Conservation (phyloP, 2,888 invertebrate genomes). For the Drosophila mimica region DNA sequence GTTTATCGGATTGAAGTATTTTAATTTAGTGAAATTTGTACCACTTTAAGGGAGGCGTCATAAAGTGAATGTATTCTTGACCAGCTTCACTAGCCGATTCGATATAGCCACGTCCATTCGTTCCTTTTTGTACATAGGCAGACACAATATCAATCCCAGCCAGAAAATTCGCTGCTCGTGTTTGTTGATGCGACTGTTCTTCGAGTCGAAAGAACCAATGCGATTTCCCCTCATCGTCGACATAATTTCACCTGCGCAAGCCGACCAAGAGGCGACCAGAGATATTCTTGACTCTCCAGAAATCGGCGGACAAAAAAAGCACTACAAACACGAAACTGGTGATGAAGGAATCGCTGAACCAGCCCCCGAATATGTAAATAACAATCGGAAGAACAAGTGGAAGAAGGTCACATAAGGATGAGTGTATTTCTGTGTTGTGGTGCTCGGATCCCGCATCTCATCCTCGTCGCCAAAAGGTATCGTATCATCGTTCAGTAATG, state of each 20-base stretch:
- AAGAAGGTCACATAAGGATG: conserved; percentile 97
- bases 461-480: conserved; percentile 95
- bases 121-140: background rate
- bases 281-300: conserved; percentile 97
- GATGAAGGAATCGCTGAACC: conserved; percentile 96
- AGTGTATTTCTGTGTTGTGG: conserved; percentile 81
- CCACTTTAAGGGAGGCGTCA: background rate
- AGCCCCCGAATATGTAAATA: conserved; percentile 95
- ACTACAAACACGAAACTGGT: conserved; percentile 97
- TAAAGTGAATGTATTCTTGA: background rate
- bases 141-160: conserved; percentile 94
- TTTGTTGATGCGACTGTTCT: conserved; percentile 89
- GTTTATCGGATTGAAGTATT: background rate
- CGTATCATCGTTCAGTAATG: conserved; percentile 94
- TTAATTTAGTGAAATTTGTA: background rate
- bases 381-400: conserved; percentile 96
- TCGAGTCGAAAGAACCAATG: conserved; percentile 99
- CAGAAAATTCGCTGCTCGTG: conserved; percentile 97
- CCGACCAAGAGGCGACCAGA: conserved; percentile 98
- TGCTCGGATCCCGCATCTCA: conserved; percentile 84
- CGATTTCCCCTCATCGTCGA: conserved; percentile 98
- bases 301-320: conserved; percentile 97
- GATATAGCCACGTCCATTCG: accelerated
- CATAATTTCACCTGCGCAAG: conserved; percentile 99
- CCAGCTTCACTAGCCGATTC: background rate